These are phyloP conservation scores for Oopsacas minuta DNA, from an alignment of 37 sponge, comb jelly and placozoan genomes.

Conservation along the genomic window DNA sequence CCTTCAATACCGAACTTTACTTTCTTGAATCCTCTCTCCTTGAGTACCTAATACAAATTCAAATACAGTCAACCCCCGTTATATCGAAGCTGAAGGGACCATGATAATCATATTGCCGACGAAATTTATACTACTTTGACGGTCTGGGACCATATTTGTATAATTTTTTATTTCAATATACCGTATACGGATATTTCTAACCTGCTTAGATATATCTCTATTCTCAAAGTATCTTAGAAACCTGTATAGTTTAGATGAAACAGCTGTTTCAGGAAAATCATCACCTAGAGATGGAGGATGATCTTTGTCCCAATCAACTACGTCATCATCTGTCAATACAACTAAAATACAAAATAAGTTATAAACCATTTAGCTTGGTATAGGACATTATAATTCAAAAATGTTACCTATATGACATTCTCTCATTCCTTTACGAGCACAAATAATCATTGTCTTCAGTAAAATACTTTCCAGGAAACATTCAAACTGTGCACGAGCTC, in stretches of 20 bases:
- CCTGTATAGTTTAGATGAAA: constrained; percentile 49
- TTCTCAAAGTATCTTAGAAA: constrained; percentile 92
- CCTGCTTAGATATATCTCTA: constrained; percentile 84
- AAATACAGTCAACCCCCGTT: too few species aligned
- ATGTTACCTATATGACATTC: constrained; percentile 68
- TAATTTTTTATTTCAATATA: too few species aligned
- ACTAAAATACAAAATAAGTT: constrained; percentile 22
- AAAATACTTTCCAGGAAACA: constrained; percentile 36
- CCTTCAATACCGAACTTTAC: constrained; percentile 93
- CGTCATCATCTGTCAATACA: constrained; percentile 81
- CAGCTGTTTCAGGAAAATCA: constrained; percentile 45
- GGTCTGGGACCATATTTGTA: too few species aligned
- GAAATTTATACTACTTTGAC: too few species aligned
- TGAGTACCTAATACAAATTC: too few species aligned
- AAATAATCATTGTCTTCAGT: constrained; percentile 60
- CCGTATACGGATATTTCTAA: too few species aligned
- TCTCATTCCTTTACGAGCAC: constrained; percentile 83
- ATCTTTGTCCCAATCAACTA: constrained; percentile 83
- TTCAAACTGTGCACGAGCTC: constrained; percentile 71
- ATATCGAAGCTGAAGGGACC: too few species aligned
- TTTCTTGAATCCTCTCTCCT: constrained; percentile 85
- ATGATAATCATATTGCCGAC: too few species aligned
- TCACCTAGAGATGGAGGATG: constrained; percentile 82
- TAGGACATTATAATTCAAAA: background rate
- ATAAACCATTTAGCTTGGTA: background rate